phyloP scores from a whole-genome alignment of 2,888 invertebrate genomes.

The Platerodrilus igneus region DNA sequence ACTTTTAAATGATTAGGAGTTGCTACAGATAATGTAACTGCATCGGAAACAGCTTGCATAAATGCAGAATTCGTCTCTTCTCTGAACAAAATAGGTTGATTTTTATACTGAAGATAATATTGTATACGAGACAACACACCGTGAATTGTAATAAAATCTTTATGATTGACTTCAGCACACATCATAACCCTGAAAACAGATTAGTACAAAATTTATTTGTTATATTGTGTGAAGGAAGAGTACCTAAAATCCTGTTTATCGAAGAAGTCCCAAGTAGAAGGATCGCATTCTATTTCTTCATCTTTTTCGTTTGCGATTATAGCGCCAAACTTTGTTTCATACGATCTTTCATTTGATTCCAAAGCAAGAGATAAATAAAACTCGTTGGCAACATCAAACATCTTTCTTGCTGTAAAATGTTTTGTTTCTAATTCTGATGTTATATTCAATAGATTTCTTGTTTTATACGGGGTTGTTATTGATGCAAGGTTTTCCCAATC shows the following conservation, averaged over 20 bases:
- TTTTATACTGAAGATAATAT: slow-evolving; percentile 57
- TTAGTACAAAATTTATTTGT: no score
- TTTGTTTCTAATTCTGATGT: slow-evolving; percentile 50
- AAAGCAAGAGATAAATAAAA: slow-evolving; percentile 60
- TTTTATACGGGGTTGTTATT: slow-evolving; percentile 52
- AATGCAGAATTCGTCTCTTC: slow-evolving; percentile 58
- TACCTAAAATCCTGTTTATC: slow-evolving; percentile 61
- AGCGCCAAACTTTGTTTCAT: slow-evolving; percentile 51
- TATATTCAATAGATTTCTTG: slow-evolving; percentile 48
- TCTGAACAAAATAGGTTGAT: slow-evolving; percentile 52
- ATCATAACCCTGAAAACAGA: slow-evolving; percentile 60
- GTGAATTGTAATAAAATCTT: slow-evolving; percentile 62
- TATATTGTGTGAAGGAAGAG: no score
- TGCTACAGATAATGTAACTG: slow-evolving; percentile 55
- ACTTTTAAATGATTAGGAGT: slow-evolving; percentile 51
- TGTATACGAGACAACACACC: slow-evolving; percentile 70
- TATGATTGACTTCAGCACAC: slow-evolving; percentile 55
- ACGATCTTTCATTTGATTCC: slow-evolving; percentile 55
- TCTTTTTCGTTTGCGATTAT: slow-evolving; percentile 56
- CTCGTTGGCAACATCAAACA: slow-evolving; percentile 58
- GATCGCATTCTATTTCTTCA: slow-evolving; percentile 58
- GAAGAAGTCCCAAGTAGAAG: slow-evolving; percentile 67
- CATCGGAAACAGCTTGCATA: slow-evolving; percentile 60
- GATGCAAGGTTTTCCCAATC: slow-evolving; percentile 53
- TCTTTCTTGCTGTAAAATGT: slow-evolving; percentile 46